phyloP scores from a whole-genome alignment of 2,797 vertebrate species.

The Columba guinea region DNA sequence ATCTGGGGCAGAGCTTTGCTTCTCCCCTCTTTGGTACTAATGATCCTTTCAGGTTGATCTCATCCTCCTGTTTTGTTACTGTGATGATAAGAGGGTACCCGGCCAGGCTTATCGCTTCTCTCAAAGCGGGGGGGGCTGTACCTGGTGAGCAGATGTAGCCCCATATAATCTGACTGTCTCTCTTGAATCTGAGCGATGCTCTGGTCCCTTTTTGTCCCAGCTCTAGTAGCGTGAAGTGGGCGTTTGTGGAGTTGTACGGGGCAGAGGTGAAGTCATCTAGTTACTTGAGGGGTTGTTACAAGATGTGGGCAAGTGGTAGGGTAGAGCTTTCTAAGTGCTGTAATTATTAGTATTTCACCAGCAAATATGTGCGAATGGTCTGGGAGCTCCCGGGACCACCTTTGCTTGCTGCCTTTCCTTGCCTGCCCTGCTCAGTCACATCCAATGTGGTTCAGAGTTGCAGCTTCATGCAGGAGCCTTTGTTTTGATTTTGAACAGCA shows the following conservation, averaged over 20 bases:
- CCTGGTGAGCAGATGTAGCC: not conserved
- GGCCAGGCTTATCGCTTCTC: not conserved
- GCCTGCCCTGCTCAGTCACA: not conserved
- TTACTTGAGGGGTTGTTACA: not conserved
- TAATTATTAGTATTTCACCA: not conserved
- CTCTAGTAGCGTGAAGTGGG: fast-evolving
- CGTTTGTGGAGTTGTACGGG: not conserved
- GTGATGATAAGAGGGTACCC: not conserved
- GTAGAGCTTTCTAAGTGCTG: not conserved
- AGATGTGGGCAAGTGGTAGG: not conserved
- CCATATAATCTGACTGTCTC: not conserved
- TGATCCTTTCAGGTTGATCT: not conserved
- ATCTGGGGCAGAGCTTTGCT: not conserved
- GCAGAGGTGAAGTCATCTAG: not conserved
- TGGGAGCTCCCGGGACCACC: fast-evolving
- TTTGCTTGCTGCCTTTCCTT: not conserved
- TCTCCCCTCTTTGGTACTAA: not conserved
- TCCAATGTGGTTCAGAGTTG: not conserved
- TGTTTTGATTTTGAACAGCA: not conserved
- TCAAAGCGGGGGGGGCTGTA: not conserved
- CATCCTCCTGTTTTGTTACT: not conserved
- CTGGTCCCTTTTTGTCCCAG: not conserved
- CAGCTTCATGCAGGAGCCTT: not conserved
- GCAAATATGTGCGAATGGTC: not conserved
- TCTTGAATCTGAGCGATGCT: not conserved